Percentiles rank a stretch among this genome's conserved stretches.
Conservation (phyloP, 2,888 invertebrate genomes). For the Timema cristinae region DNA sequence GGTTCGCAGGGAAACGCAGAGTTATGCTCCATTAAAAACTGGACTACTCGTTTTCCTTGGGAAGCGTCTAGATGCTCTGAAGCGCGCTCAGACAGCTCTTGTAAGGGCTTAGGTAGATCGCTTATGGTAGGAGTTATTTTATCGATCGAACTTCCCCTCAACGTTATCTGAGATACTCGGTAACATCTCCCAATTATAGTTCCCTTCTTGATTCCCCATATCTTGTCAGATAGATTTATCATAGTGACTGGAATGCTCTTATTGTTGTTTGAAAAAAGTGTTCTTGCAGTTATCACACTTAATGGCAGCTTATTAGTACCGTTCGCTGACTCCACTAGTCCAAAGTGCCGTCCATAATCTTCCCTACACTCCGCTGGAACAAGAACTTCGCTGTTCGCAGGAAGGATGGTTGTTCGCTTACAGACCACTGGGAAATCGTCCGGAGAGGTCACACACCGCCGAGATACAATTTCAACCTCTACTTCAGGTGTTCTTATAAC, state of each 20-base stretch:
- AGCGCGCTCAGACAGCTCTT: neutral
- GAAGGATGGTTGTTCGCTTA: neutral
- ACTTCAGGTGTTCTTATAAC: too few relatives aligned
- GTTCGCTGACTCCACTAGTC: neutral
- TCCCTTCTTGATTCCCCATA: neutral
- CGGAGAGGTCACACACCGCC: neutral
- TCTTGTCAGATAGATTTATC: neutral
- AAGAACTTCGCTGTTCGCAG: neutral
- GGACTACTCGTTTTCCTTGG: neutral
- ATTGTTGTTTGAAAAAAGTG: neutral
- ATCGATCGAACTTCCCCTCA: neutral
- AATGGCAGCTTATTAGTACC: too few relatives aligned
- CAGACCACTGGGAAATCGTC: neutral
- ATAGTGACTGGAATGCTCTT: neutral
- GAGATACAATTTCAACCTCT: too few relatives aligned
- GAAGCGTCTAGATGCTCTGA: neutral
- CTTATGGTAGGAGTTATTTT: neutral
- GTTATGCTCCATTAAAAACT: neutral
- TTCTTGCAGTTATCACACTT: too few relatives aligned
- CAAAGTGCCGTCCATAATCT: neutral
- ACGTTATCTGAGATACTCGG: neutral
- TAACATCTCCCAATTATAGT: neutral
- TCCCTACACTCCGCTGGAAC: neutral
- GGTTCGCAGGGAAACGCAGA: neutral
- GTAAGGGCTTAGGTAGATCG: neutral